phyloP scores from a whole-genome alignment of 2,888 invertebrate genomes.

The Tipula lateralis region DNA sequence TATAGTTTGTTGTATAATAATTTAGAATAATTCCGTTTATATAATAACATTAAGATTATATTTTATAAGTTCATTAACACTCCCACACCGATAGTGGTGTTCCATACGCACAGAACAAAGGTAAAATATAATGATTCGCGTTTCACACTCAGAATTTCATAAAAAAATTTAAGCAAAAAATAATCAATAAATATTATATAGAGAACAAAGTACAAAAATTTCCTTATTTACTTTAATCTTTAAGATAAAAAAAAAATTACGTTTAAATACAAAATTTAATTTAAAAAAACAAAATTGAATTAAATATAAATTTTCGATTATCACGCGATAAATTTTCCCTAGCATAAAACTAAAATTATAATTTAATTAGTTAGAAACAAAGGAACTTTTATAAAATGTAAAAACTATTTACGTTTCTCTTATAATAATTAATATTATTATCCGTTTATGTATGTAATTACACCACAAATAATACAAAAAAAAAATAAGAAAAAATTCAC shows the following conservation, averaged over 20 bases:
- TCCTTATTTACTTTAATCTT: slow-evolving; percentile 3
- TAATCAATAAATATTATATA: background rate
- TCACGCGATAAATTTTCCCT: background rate
- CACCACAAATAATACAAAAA: background rate
- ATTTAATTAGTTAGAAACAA: background rate
- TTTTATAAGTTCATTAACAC: background rate
- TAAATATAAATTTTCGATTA: background rate
- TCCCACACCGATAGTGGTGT: background rate
- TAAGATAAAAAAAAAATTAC: background rate
- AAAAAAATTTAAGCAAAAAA: background rate
- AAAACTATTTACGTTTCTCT: background rate
- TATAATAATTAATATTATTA: no score
- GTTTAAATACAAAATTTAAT: background rate
- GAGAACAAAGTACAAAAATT: background rate
- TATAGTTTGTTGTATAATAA: background rate
- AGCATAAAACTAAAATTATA: background rate
- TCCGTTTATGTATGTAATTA: background rate
- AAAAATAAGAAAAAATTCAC: background rate
- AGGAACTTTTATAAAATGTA: background rate
- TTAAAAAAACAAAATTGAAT: background rate
- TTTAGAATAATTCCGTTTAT: background rate
- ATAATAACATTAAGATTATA: background rate
- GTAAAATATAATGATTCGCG: background rate
- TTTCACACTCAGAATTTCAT: background rate
- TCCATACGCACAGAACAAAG: background rate